These are phyloP conservation scores for Conchocele bisecta DNA, from an alignment of 2,888 invertebrate species.

Conservation along the genomic window DNA sequence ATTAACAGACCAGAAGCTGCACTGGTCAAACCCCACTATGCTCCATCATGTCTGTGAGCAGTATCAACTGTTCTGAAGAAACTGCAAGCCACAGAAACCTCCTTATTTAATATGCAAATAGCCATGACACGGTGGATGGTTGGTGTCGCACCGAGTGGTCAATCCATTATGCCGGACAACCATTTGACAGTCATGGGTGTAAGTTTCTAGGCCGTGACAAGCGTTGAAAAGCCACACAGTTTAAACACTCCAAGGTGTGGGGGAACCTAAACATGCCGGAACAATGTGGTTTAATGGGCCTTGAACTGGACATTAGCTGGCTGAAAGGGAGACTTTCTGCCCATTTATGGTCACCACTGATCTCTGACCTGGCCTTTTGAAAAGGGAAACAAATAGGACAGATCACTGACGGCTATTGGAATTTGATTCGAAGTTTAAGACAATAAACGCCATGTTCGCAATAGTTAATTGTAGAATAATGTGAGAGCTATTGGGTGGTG, in stretches of 20 bases:
- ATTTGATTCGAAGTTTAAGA: constrained; percentile 62
- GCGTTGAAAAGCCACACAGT: constrained; percentile 5
- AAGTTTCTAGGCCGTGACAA: not conserved
- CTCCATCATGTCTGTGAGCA: no score
- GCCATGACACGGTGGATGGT: no score
- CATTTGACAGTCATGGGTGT: constrained; percentile 4
- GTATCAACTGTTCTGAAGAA: no score
- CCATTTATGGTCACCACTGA: constrained; percentile 28
- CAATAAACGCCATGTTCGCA: constrained; percentile 51
- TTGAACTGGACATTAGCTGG: constrained; percentile 46
- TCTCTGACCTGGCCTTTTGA: constrained; percentile 52
- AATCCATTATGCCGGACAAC: no score
- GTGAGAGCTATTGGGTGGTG: constrained; percentile 58
- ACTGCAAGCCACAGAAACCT: no score
- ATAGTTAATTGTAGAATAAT: constrained; percentile 57
- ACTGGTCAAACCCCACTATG: no score
- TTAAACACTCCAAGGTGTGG: constrained; percentile 33
- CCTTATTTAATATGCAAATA: no score
- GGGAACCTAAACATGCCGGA: constrained; percentile 44
- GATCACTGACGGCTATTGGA: constrained; percentile 50
- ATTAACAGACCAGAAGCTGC: no score
- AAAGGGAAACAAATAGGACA: constrained; percentile 49
- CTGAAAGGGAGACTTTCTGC: constrained; percentile 25
- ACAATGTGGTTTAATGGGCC: constrained; percentile 50
- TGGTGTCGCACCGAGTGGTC: no score